Evolutionary conservation across 2,113 vertebrate genomes (phyloP).

Genomic region (Mormoops blainvillei): DNA sequence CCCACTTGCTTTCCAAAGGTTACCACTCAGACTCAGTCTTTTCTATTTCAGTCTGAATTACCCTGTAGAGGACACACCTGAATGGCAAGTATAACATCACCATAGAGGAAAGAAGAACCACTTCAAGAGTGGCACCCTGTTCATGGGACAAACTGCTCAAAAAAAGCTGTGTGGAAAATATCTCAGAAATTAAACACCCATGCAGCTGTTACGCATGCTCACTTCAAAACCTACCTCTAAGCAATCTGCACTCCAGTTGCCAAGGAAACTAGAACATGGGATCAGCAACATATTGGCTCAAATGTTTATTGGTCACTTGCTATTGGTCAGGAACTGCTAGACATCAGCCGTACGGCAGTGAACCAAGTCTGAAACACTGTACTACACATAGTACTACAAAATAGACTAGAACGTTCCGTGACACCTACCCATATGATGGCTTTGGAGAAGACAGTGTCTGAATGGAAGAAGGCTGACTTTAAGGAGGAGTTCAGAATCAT

Average conservation of each 20-base stretch:
- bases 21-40: background rate
- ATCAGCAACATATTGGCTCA: background rate
- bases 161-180: background rate
- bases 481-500: background rate
- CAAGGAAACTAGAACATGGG: background rate
- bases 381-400: background rate
- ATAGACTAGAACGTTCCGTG: background rate
- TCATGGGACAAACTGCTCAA: background rate
- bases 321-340: background rate
- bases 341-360: background rate
- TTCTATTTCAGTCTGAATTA: background rate
- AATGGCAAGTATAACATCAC: background rate
- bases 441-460: background rate
- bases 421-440: background rate
- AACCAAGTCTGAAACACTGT: background rate
- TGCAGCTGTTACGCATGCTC: background rate
- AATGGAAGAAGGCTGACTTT: background rate
- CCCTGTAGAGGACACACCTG: background rate
- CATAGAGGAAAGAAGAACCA: background rate
- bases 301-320: background rate
- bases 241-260: background rate
- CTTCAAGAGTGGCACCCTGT: background rate
- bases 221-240: background rate
- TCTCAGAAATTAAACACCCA: background rate
- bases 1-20: background rate